phyloP scores from a whole-genome alignment of 2,888 invertebrate genomes.

The Stenichneumon culpator region DNA sequence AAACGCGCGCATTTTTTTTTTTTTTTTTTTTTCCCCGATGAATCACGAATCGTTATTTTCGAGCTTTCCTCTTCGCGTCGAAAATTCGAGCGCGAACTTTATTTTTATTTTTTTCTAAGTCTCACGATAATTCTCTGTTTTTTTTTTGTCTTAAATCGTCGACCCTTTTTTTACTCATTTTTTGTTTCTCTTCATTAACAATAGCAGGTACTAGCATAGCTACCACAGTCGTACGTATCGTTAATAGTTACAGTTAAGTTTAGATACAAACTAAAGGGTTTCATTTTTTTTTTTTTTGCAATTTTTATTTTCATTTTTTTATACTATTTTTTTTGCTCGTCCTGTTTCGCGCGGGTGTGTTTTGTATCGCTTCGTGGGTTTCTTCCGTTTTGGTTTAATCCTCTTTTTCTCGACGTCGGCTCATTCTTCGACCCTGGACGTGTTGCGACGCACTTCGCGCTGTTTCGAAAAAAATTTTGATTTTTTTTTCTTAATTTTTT shows the following conservation, averaged over 20 bases:
- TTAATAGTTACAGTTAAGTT: slow-evolving; percentile 84
- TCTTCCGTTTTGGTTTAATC: background rate
- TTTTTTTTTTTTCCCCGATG: slow-evolving; percentile 25
- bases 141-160: slow-evolving; percentile 46
- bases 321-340: slow-evolving; percentile 33
- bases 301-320: slow-evolving; percentile 11
- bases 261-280: slow-evolving; percentile 79
- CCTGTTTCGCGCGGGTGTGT: background rate
- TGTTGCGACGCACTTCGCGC: background rate
- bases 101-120: slow-evolving; percentile 18
- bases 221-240: slow-evolving; percentile 86
- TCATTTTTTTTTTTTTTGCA: slow-evolving; percentile 31
- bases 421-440: background rate
- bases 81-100: slow-evolving; percentile 31
- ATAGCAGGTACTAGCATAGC: slow-evolving; percentile 86
- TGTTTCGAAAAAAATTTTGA: background rate
- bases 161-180: slow-evolving; percentile 25
- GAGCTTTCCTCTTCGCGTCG: slow-evolving; percentile 16
- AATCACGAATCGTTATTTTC: slow-evolving; percentile 10
- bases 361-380: slow-evolving; percentile 20
- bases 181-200: slow-evolving; percentile 79
- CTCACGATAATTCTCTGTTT: slow-evolving; percentile 58
- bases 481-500: background rate
- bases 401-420: background rate
- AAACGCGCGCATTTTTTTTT: background rate